Evolutionary conservation across 2,113 vertebrate species (phyloP), one percentile per base, ranked within the genome.

Genomic region (Tringa solitaria): DNA sequence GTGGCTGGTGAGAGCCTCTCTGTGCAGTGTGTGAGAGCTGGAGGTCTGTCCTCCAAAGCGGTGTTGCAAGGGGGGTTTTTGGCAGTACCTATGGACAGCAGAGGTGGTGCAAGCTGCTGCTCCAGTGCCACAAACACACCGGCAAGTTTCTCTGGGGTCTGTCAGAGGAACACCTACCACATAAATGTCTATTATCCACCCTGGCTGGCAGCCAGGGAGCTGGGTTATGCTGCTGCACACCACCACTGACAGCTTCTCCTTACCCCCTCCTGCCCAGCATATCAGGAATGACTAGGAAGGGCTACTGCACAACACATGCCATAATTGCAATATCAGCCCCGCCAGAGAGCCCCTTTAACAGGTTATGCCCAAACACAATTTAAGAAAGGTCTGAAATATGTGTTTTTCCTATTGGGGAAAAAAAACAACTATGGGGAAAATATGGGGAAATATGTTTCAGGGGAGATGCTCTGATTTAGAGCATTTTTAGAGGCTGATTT

Each of bases 141-240:
- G 28, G 41, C 69, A 73, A 75, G 79, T 64, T 60, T 81, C 79
- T 70, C 76, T 90, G 92, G 64, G 63, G 24, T 37, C 76, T 84
- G 69, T 81, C 95, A 95, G 35, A 86, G 72, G 60, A 96, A 72
- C 64, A 84, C 56, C 72, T 91, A 69, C n/a, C 0, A 4, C 81
- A 56, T 41, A 59, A 81, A 90, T 21, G 30, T 32, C 41, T 35
- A 7, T 53, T 87, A 56, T 77, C 76, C 60, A 6, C 0, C 0
- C 63, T 88, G 95, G 76, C 83, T 70, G 43, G 64, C 79, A 90
- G 88, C 82, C 95, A 96, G 56, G 32, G 59, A 60, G 57, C 83
- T 90, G 92, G 54, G 46, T 60, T 87, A 43, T 92, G 56, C 72
- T 63, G 60, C 72, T 88, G 60, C 76, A 94, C 75, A 81, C 68